Evolutionary conservation across 2,797 vertebrate species (phyloP), one percentile per base, ranked within the genome.

Genomic region (Ambastaia sidthimunki): DNA sequence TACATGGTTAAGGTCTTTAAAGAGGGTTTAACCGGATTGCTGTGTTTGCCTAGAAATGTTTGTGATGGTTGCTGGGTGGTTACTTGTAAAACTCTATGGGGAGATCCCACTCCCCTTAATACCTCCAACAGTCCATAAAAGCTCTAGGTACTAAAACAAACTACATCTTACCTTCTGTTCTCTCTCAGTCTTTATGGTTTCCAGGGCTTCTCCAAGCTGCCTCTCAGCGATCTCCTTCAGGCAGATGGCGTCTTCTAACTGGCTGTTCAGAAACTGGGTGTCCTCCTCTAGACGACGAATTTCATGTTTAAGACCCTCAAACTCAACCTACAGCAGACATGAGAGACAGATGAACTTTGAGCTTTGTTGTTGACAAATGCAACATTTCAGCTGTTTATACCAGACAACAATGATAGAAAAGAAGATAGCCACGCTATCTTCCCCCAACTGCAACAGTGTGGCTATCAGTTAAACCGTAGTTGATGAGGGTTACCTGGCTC

Each of bases 281-380:
- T 99, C 97, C 68, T 99, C 98, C 87, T 98, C 98, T 9, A 99
- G 91, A 48, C 97, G 94, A 66, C 97, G 96, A 88, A 98, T 97
- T 91, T 99, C 98, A 80, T 99, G 97, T 85, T 99, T 99, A 60
- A 99, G 94, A 74, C 97, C 96, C 92, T 99, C 98, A 79, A 97
- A 99, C 88, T 99, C 98, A 86, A 99, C 98, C 98, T 99, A 84
- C 13, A 72, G 28, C 4, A 71, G 28, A 83, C 21, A 31, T 69
- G 54, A 23, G 62, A 75, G 13, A 47, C 19, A 55, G 7, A 54
- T 6, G 12, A n/a, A 2, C 28, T 28, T 28, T 28, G 28, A 28
- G 28, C 2, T 28, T 28, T 4, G 28, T 28, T 4, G 28, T 2
- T 28, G 4, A 28, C 28, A 28, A 28, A 28, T 28, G 28, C 28